A percentile compares a stretch with the other conserved stretches of the same genome.
Evolutionary conservation across 2,888 invertebrate genomes (phyloP).

Genomic region (Eurytoma californica): DNA sequence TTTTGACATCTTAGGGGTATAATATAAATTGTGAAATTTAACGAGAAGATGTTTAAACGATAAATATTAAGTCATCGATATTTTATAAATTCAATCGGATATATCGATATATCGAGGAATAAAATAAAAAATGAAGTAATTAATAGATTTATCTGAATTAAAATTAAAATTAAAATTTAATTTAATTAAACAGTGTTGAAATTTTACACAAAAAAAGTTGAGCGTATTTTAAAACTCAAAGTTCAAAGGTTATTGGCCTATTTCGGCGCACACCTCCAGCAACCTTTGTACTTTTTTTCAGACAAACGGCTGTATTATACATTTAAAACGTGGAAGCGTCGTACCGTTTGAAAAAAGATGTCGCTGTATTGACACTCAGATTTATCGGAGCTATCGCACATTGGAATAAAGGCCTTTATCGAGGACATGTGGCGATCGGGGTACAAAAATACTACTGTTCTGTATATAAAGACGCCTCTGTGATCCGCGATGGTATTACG

Average conservation of each 20-base stretch:
- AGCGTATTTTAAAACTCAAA: too few relatives aligned
- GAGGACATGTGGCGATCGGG: slow-evolving; percentile 63
- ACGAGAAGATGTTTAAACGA: too few relatives aligned
- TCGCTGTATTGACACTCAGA: slow-evolving; percentile 38
- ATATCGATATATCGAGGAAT: neutral
- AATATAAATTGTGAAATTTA: too few relatives aligned
- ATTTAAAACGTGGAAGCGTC: slow-evolving; percentile 14
- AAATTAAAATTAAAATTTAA: too few relatives aligned
- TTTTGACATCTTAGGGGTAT: too few relatives aligned
- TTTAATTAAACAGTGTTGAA: too few relatives aligned
- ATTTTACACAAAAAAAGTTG: too few relatives aligned
- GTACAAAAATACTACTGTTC: slow-evolving; percentile 73
- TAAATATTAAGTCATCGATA: neutral
- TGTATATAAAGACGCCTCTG: slow-evolving; percentile 66
- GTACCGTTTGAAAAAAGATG: slow-evolving; percentile 1
- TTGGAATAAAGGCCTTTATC: slow-evolving; percentile 65
- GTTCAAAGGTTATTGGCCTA: slow-evolving; percentile 40
- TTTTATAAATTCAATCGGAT: neutral
- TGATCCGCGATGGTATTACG: slow-evolving; percentile 52
- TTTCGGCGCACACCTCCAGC: slow-evolving; percentile 4
- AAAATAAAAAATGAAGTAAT: too few relatives aligned
- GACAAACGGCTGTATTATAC: neutral
- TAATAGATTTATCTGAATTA: too few relatives aligned
- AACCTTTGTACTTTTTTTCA: neutral
- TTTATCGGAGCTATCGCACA: slow-evolving; percentile 19